These are phyloP conservation scores for Orientallactaga sibirica DNA, from an alignment of 2,797 vertebrate species.

Conservation along the genomic window DNA sequence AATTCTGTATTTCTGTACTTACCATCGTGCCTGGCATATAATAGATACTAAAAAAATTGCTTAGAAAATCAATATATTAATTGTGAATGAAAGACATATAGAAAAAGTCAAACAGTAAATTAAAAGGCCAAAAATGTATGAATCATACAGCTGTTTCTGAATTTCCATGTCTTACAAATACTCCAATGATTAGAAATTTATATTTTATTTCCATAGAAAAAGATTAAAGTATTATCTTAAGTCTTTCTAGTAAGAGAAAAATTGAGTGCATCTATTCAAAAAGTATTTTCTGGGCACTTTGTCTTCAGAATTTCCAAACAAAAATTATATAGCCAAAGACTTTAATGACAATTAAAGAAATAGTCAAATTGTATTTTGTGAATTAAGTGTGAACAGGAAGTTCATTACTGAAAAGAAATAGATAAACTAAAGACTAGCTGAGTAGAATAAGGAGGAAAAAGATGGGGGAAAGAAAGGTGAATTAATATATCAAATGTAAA, in stretches of 20 bases:
- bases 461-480: background rate
- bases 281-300: background rate
- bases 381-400: background rate
- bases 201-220: background rate
- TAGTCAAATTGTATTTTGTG: background rate
- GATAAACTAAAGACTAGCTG: background rate
- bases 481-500: background rate
- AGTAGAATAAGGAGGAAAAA: background rate
- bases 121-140: background rate
- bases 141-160: constrained; percentile 35
- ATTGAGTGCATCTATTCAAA: background rate
- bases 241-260: constrained; percentile 14
- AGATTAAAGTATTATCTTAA: background rate
- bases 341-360: background rate
- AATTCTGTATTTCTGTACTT: background rate
- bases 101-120: background rate
- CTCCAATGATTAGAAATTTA: background rate
- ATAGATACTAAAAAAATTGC: background rate
- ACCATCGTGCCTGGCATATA: background rate
- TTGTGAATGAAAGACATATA: constrained; percentile 4
- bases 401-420: background rate
- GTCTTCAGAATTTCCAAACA: background rate
- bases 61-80: background rate
- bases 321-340: background rate
- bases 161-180: background rate